Base-by-base conservation (phyloP, 2,113 vertebrate genomes). In the Siphamia tubifer region DNA sequence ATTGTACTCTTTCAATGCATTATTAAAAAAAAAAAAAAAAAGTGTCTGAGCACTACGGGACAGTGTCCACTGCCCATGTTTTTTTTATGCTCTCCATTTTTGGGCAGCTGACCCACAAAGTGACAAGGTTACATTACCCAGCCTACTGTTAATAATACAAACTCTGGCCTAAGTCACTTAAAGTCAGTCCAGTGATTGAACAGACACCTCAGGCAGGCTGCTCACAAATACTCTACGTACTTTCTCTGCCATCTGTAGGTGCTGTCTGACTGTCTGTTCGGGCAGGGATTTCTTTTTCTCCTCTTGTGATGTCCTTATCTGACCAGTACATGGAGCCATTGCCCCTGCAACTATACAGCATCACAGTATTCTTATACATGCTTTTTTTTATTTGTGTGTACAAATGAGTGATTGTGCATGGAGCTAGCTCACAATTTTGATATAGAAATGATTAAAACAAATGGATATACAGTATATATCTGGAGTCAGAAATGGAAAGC, bases 331-430 rank as follows among this genome's bases (percentile, higher is more conserved):
- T 20, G 60, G 80, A 89, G 83, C 78, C 65, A 38, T 83, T 77
- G 70, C 71, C 82, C 76, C 77, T 44, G 56, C 79, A 81, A 43
- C 57, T 72, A 51, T 47, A 66, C 82, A 60, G 56, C 52, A 52
- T 70, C 70, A 65, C 73, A 75, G 82, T 87, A 60, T 88, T 87
- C 71, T 79, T 81, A 42, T 77, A 82, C 67, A 73, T 73, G 81
- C 74, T 76, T 66, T 79, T 79, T 49, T 58, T 45, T 44, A 4
- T 66, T 40, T 45, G 39, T 34, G 27, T 21, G 27, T 28, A 76
- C 75, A 84, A 66, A 31, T 66, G 66, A 73, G 75, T 75, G 74
- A 85, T 72, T 82, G 77, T 82, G 83, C 82, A 77, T 75, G 64
- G 51, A 77, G 74, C 62, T 74, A 61, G 65, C 64, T 80, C 70